phyloP scores from a whole-genome alignment of 2,113 vertebrate species.

The Oxyura jamaicensis region DNA sequence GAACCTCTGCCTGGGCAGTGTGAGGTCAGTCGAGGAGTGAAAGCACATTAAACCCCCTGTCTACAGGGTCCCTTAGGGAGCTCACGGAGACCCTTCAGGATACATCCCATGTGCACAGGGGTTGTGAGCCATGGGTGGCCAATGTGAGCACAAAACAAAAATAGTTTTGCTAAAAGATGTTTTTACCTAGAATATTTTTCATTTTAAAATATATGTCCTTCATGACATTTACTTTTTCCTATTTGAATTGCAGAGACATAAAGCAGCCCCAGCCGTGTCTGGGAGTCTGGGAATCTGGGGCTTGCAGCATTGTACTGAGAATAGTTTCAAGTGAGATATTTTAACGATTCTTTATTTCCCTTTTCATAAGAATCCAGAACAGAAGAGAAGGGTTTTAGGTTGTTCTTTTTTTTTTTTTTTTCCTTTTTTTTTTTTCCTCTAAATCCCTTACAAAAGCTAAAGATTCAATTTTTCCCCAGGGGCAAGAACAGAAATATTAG shows the following conservation, averaged over 20 bases:
- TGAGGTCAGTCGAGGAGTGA: background rate
- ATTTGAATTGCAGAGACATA: background rate
- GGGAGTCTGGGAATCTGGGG: background rate
- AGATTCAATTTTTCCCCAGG: background rate
- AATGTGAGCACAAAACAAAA: background rate
- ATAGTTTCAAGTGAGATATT: background rate
- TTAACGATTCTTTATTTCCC: background rate
- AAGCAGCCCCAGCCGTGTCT: background rate
- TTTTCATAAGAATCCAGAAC: background rate
- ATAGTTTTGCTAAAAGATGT: background rate
- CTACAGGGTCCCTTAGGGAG: background rate
- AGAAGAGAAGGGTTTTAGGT: background rate
- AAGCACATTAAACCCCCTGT: background rate
- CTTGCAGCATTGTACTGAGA: background rate
- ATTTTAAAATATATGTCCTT: background rate
- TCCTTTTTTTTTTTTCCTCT: background rate
- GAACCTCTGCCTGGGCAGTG: background rate
- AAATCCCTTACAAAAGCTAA: background rate
- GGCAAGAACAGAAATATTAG: constrained; percentile 39
- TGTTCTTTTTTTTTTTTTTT: background rate
- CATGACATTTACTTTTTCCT: background rate
- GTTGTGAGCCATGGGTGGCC: background rate
- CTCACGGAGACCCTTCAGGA: background rate
- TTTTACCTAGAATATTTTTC: background rate
- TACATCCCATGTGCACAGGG: background rate